Conservation (phyloP, 2,888 invertebrate species). For the Meteorus colon region DNA sequence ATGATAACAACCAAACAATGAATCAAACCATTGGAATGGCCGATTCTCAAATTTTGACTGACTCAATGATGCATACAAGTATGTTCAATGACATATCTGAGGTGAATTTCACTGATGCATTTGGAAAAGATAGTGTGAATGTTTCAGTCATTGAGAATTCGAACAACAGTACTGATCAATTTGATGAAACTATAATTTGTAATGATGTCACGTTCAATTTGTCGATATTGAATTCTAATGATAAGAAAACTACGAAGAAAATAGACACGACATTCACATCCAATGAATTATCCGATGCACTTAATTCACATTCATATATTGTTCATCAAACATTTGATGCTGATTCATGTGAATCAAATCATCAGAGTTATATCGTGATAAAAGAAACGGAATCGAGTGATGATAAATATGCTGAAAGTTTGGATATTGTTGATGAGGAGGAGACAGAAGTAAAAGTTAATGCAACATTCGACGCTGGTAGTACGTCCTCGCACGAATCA, state of each 20-base stretch:
- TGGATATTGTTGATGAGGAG: conserved; percentile 4
- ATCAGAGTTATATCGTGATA: conserved; percentile 34
- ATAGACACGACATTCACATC: conserved; percentile 24
- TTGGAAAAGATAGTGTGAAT: conserved; percentile 39
- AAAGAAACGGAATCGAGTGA: neutral
- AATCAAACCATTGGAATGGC: conserved; percentile 51
- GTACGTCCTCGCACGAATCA: neutral
- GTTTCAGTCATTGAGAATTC: conserved; percentile 46
- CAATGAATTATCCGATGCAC: neutral
- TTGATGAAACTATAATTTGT: conserved; percentile 31
- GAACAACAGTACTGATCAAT: conserved; percentile 24
- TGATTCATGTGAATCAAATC: conserved; percentile 20
- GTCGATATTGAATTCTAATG: neutral
- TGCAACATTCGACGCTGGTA: conserved; percentile 15
- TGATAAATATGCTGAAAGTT: neutral
- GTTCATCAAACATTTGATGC: conserved; percentile 35
- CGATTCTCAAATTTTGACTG: conserved; percentile 64
- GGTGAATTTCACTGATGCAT: conserved; percentile 51
- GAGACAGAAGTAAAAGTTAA: conserved; percentile 18
- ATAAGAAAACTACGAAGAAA: neutral
- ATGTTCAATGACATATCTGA: conserved; percentile 62
- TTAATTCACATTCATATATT: conserved; percentile 20
- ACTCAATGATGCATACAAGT: conserved; percentile 68
- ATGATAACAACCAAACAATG: conserved; percentile 40
- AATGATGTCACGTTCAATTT: neutral